Base-by-base conservation (phyloP, 2,888 invertebrate genomes). In the Muschampia staudingeri region DNA sequence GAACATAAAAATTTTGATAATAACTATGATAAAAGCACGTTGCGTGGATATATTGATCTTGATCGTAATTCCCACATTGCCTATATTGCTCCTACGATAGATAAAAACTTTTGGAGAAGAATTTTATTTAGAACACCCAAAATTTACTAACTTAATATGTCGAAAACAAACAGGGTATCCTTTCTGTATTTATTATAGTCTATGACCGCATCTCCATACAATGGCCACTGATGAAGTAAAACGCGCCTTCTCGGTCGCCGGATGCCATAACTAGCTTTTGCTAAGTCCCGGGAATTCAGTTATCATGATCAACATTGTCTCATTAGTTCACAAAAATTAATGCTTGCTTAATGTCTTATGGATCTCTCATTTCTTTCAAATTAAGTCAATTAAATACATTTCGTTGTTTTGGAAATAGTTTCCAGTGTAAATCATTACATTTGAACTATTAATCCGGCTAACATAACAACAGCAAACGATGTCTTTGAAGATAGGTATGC, bases 191-290 rank as follows among this genome's bases (percentile, higher is more conserved):
- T 14, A 19, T 3, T 11, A 3, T 52, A 75, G 37, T 80, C 80
- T 80, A n/a, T 69, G 80, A 40, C 42, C 69, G 37, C 40, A 80
- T 75, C 80, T 76, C 75, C 80, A 80, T 76, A 80, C 80, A 80
- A 80, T 80, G 76, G 76, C 19, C 75, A 14, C 40, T 89, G 88
- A 82, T 81, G 86, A 81, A 79, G 86, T 82, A 86, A 81, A 81
- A 81, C 72, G 82, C 85, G 82, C 83, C 84, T 78, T 88, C 87
- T 85, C 42, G 37, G 25, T 19, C 73, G 67, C 19, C 72, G 73
- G 48, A 25, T 19, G 37, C 19, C 70, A 52, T 52, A 69, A 34
- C 42, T 76, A 69, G 44, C 67, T 67, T 40, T 76, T 65, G 67
- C 48, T 30, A 37, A 61, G 73, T 69, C 61, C 69, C 70, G 67